Evolutionary conservation across 64 coral and sea anemone genomes (phyloP).

Genomic region (Platygyra sinensis): DNA sequence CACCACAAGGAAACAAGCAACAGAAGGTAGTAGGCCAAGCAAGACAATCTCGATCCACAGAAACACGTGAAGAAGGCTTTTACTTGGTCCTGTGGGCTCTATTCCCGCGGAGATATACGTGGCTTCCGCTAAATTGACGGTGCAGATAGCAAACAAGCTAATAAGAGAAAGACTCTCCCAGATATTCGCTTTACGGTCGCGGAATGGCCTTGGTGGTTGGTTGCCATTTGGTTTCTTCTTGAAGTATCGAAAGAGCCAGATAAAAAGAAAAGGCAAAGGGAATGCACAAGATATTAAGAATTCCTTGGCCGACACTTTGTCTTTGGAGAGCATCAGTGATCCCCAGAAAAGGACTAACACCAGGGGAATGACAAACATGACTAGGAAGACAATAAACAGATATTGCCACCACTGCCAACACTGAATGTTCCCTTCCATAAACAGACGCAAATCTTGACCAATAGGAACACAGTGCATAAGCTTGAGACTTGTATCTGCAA

Average conservation of each 20-base stretch:
- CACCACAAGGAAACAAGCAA: not conserved
- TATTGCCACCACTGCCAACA: conserved; percentile 91
- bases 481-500: conserved; percentile 58
- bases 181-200: conserved; percentile 1
- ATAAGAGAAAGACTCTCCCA: not conserved
- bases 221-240: not conserved
- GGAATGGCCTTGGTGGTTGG: not conserved
- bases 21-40: conserved; percentile 2
- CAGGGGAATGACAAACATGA: conserved; percentile 58
- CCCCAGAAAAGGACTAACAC: conserved; percentile 58
- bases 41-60: conserved; percentile 13
- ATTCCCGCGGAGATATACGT: conserved; percentile 21
- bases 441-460: conserved; percentile 9
- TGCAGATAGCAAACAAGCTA: not conserved
- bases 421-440: conserved; percentile 64
- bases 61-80: not conserved
- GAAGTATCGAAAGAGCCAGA: conserved; percentile 8
- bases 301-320: conserved; percentile 39
- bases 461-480: conserved; percentile 59
- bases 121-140: conserved; percentile 19
- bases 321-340: conserved; percentile 42
- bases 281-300: conserved; percentile 63
- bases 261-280: conserved; percentile 51
- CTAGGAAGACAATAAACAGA: conserved; percentile 44
- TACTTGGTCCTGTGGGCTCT: not conserved